Conservation (phyloP, 1,140 invertebrate species). For the Chionoecetes opilio region DNA sequence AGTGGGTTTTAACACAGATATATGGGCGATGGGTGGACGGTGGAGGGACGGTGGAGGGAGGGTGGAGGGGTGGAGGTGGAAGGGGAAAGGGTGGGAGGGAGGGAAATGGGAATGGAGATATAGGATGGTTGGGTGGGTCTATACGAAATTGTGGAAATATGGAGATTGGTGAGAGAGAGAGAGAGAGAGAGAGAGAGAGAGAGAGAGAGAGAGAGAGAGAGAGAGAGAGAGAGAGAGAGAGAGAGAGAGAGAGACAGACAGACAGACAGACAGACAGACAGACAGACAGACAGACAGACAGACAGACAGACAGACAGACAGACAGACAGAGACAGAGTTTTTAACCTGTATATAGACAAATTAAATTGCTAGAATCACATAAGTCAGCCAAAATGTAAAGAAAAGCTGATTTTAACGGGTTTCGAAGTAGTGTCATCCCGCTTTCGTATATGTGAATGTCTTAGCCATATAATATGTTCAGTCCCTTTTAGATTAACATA, state of each 20-base stretch:
- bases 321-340: neutral
- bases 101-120: conserved; percentile 30
- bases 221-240: no score
- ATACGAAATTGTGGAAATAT: neutral
- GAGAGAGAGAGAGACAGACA: no score
- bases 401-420: no score
- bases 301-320: neutral
- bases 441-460: no score
- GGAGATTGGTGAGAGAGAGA: neutral
- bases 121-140: neutral
- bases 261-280: neutral
- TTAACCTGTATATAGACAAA: no score
- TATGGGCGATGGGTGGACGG: neutral
- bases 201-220: no score
- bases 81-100: neutral
- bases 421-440: no score
- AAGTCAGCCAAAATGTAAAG: no score
- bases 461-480: no score
- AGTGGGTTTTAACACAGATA: conserved; percentile 22
- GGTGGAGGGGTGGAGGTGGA: neutral
- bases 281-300: neutral
- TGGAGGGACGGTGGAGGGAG: neutral
- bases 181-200: no score
- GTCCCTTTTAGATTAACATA: no score
- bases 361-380: no score